phyloP scores from a whole-genome alignment of 2,888 invertebrate species.

The Idaea biselata region DNA sequence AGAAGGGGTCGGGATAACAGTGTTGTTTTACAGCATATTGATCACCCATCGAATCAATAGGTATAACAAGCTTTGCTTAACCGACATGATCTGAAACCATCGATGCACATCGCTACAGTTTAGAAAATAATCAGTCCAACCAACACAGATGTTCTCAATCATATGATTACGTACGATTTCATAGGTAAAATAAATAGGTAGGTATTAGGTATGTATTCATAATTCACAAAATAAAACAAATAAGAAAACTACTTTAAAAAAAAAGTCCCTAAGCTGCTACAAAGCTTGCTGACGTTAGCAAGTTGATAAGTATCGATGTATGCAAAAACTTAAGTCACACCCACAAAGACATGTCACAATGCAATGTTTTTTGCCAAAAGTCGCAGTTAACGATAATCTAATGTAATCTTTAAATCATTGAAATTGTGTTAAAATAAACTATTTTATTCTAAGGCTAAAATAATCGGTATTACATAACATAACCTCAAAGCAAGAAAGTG shows the following conservation, averaged over 20 bases:
- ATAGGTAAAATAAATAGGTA: too few species aligned
- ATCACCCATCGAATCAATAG: too few species aligned
- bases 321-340: conserved; percentile 12
- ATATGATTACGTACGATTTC: too few species aligned
- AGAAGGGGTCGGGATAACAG: too few species aligned
- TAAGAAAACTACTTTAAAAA: not conserved
- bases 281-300: not conserved
- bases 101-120: too few species aligned
- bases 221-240: not conserved
- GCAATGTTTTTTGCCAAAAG: not conserved
- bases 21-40: too few species aligned
- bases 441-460: conserved; percentile 18
- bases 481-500: conserved; percentile 51
- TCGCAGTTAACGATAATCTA: not conserved
- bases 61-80: too few species aligned
- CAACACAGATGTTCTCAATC: too few species aligned
- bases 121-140: too few species aligned
- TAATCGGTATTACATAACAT: conserved; percentile 69
- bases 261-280: not conserved
- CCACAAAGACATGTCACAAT: not conserved
- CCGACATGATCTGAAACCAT: too few species aligned
- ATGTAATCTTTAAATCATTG: not conserved
- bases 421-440: conserved; percentile 9
- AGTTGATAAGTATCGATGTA: not conserved
- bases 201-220: too few species aligned